These are phyloP conservation scores for Noturus placidus DNA, from an alignment of 2,113 vertebrate species.

Conservation along the genomic window DNA sequence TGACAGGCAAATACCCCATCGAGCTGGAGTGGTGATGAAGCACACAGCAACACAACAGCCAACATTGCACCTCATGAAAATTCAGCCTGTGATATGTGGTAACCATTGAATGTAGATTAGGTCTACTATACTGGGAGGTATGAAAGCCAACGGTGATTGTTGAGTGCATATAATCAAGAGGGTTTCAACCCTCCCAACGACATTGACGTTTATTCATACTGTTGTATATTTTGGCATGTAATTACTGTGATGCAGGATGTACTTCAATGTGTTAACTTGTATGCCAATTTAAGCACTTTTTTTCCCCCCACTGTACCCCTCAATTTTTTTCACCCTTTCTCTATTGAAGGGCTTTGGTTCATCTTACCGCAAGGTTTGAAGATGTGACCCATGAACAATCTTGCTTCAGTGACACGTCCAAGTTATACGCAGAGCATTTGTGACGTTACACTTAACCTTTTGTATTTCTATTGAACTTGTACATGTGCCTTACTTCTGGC, in stretches of 20 bases:
- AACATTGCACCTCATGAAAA: not conserved
- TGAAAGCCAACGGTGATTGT: not conserved
- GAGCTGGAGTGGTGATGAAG: conserved; percentile 87
- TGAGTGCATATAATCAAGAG: not conserved
- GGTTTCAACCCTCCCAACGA: not conserved
- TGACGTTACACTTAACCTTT: not conserved
- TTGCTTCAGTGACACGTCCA: not conserved
- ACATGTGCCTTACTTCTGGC: not conserved
- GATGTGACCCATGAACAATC: not conserved
- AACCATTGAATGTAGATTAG: not conserved
- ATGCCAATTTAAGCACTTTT: not conserved
- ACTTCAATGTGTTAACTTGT: not conserved
- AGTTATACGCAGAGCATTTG: not conserved
- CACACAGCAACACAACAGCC: not conserved
- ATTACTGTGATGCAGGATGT: not conserved
- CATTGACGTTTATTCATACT: not conserved
- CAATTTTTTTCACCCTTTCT: not conserved
- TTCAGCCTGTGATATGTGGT: not conserved
- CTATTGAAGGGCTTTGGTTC: not conserved
- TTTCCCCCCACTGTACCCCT: not conserved
- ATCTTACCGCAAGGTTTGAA: not conserved
- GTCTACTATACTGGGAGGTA: not conserved
- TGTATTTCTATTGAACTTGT: not conserved
- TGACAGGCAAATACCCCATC: conserved; percentile 93
- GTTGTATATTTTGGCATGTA: not conserved